phyloP scores from a whole-genome alignment of 2,113 vertebrate species.

The Elanoides forficatus region DNA sequence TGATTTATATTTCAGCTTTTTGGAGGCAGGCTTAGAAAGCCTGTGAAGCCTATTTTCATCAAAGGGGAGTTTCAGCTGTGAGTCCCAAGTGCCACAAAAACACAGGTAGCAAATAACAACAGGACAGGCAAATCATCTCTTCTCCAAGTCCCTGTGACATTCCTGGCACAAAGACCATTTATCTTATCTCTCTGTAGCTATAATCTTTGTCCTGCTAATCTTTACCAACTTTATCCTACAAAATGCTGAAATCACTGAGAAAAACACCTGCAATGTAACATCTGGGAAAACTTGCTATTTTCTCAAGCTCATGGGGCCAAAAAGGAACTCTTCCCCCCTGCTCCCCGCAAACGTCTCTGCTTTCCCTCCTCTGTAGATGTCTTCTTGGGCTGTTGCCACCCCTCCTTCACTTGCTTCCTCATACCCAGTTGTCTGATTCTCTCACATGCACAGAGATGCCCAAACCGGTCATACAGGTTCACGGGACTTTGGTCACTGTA shows the following conservation, averaged over 20 bases:
- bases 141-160: neutral
- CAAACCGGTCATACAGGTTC: constrained; percentile 52
- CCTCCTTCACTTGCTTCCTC: constrained; percentile 20
- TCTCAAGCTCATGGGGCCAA: neutral
- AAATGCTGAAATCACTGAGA: neutral
- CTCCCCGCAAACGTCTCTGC: neutral
- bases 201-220: neutral
- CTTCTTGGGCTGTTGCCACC: neutral
- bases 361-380: neutral
- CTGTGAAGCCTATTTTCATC: neutral
- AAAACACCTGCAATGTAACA: neutral
- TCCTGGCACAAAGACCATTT: neutral
- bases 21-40: neutral
- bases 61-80: neutral
- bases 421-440: neutral
- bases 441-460: neutral
- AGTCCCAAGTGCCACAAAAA: neutral
- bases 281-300: neutral
- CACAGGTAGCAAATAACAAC: neutral
- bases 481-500: neutral
- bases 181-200: neutral
- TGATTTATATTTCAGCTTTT: neutral
- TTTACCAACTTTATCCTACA: neutral
- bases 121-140: neutral
- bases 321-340: neutral